Conservation (phyloP, 2,888 invertebrate species). For the Cylloceria caligata region DNA sequence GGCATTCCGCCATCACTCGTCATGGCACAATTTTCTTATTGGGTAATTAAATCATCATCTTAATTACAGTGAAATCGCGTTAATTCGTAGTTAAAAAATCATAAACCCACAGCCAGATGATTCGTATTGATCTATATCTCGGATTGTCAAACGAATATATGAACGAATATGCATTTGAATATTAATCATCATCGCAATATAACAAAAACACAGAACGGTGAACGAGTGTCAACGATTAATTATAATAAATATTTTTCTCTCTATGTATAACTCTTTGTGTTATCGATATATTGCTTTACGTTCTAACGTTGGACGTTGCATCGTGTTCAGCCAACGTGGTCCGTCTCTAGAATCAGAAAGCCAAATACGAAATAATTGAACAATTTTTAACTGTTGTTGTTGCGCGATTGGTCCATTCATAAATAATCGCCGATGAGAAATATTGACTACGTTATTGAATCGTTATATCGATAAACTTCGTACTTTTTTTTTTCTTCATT, state of each 20-base stretch:
- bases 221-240: slow-evolving; percentile 45
- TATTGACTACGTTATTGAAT: slow-evolving; percentile 42
- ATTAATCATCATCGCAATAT: not conserved
- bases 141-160: slow-evolving; percentile 50
- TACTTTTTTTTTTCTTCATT: not conserved
- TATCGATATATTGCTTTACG: slow-evolving; percentile 62
- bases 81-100: slow-evolving; percentile 48
- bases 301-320: slow-evolving; percentile 63
- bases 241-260: slow-evolving; percentile 34
- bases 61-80: slow-evolving; percentile 80
- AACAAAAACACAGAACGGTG: slow-evolving; percentile 33
- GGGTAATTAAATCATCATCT: slow-evolving; percentile 37
- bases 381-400: slow-evolving; percentile 19
- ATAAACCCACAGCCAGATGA: slow-evolving; percentile 49
- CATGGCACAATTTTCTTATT: no score
- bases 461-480: slow-evolving; percentile 26
- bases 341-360: slow-evolving; percentile 82
- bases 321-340: slow-evolving; percentile 79
- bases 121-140: slow-evolving; percentile 31
- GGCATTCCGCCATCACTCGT: no score
- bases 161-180: slow-evolving; percentile 24
- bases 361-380: slow-evolving; percentile 57
- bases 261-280: slow-evolving; percentile 71
- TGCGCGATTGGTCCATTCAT: slow-evolving; percentile 75
- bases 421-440: slow-evolving; percentile 74